phyloP scores from a whole-genome alignment of 2,797 vertebrate species.

The Numenius phaeopus region DNA sequence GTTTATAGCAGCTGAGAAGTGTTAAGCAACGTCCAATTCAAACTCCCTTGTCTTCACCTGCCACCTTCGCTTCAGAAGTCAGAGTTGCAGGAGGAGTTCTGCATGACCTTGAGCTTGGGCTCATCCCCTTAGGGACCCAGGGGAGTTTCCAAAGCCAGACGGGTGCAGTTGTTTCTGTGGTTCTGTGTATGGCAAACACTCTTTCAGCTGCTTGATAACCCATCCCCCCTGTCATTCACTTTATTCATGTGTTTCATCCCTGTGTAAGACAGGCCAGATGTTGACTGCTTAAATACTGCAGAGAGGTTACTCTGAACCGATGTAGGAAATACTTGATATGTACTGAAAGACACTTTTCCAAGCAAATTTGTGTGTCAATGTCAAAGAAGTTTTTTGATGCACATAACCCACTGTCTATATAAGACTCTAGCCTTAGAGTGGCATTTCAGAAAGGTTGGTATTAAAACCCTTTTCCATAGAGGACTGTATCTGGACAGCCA shows the following conservation, averaged over 20 bases:
- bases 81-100: neutral
- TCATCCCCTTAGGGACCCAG: neutral
- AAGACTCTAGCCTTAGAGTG: neutral
- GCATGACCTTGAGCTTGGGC: neutral
- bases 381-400: neutral
- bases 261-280: neutral
- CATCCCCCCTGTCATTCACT: neutral
- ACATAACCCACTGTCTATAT: rapidly evolving
- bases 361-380: neutral
- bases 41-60: neutral
- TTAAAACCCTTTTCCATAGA: neutral
- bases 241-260: neutral
- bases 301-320: neutral
- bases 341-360: neutral
- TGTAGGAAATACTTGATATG: neutral
- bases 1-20: neutral
- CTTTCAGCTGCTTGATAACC: neutral
- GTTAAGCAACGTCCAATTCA: neutral
- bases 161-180: neutral
- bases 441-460: neutral
- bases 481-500: neutral
- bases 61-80: neutral
- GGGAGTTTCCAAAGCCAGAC: neutral
- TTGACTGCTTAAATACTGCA: neutral
- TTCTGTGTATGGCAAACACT: neutral